phyloP scores from a whole-genome alignment of 2,888 invertebrate species.

The Molanna angustata region DNA sequence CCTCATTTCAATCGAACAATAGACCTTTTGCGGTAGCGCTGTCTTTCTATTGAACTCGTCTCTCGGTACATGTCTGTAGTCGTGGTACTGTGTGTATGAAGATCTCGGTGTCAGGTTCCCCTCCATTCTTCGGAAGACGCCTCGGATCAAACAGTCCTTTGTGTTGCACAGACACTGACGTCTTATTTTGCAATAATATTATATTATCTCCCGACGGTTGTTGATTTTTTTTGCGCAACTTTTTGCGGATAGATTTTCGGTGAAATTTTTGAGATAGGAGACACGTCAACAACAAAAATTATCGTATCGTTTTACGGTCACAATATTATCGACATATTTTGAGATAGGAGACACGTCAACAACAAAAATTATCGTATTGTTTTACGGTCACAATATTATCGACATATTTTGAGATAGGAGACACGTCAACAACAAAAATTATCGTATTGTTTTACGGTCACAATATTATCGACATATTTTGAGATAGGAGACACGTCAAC shows the following conservation, averaged over 20 bases:
- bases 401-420: too few relatives aligned
- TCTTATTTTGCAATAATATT: conserved; percentile 13
- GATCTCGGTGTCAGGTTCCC: conserved; percentile 25
- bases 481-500: conserved; percentile 17
- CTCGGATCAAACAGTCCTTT: conserved; percentile 7
- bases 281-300: conserved; percentile 19
- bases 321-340: conserved; percentile 24
- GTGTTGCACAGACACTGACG: conserved; percentile 11
- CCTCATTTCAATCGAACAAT: conserved; percentile 30
- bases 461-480: conserved; percentile 23
- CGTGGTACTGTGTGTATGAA: too few relatives aligned
- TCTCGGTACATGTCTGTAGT: too few relatives aligned
- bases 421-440: conserved; percentile 21
- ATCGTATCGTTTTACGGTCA: conserved; percentile 28
- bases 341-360: background rate
- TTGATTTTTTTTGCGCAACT: conserved; percentile 2
- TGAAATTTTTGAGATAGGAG: too few relatives aligned
- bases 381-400: too few relatives aligned
- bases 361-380: too few relatives aligned
- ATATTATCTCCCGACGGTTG: background rate
- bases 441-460: conserved; percentile 28
- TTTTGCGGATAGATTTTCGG: conserved; percentile 16
- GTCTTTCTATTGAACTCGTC: conserved; percentile 20
- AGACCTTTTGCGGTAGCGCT: conserved; percentile 23
- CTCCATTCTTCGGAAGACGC: conserved; percentile 21